These are phyloP conservation scores for Diorhabda carinulata DNA, from an alignment of 1,140 invertebrate species.

Conservation along the genomic window DNA sequence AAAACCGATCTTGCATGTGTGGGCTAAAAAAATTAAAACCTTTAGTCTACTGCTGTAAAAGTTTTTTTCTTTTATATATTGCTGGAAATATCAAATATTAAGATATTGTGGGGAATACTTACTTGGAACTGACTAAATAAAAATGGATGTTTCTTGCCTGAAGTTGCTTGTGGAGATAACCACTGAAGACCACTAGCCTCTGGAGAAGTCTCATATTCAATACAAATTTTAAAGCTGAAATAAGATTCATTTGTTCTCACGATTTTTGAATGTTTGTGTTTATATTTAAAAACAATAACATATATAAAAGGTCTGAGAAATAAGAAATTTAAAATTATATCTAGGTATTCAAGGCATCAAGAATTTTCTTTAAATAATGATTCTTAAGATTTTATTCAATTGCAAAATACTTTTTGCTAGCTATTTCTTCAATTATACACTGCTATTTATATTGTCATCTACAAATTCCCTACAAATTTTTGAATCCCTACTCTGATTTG, in stretches of 20 bases:
- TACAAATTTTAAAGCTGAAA: slow-evolving; percentile 41
- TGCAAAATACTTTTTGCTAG: too few species aligned
- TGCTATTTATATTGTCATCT: too few species aligned
- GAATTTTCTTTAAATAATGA: too few species aligned
- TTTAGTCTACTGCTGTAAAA: background rate
- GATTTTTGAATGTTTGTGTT: slow-evolving; percentile 7
- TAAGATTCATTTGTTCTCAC: slow-evolving; percentile 2
- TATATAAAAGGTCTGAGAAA: too few species aligned
- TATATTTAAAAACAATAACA: background rate
- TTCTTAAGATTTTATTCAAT: too few species aligned
- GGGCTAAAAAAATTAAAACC: slow-evolving; percentile 57
- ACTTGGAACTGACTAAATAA: slow-evolving; percentile 91
- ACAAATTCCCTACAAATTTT: too few species aligned
- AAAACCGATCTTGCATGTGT: slow-evolving; percentile 84
- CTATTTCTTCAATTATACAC: too few species aligned
- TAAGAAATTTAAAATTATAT: too few species aligned
- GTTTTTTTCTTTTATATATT: too few species aligned
- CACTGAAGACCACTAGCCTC: slow-evolving; percentile 82
- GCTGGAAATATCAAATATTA: background rate
- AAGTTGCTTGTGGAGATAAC: slow-evolving; percentile 81
- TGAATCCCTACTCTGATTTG: too few species aligned
- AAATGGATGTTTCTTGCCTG: slow-evolving; percentile 82
- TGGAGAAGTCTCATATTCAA: slow-evolving; percentile 73
- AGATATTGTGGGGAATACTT: slow-evolving; percentile 28
- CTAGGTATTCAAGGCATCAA: too few species aligned